Conservation (phyloP, 2,797 vertebrate genomes). For the Tadarida brasiliensis region DNA sequence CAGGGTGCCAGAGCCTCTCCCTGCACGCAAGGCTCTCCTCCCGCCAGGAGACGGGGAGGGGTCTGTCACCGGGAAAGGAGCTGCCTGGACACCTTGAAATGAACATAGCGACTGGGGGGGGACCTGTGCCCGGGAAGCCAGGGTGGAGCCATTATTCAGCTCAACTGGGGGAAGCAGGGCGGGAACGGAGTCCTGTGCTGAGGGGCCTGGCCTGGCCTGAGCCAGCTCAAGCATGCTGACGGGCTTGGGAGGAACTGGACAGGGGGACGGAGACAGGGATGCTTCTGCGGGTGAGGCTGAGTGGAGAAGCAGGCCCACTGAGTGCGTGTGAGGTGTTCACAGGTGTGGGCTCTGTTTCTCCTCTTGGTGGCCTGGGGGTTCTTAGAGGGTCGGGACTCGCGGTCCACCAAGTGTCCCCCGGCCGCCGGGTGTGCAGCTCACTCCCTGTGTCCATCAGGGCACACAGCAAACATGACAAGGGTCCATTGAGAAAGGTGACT, state of each 20-base stretch:
- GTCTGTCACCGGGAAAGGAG: neutral
- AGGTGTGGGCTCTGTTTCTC: fast-evolving
- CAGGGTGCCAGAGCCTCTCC: neutral
- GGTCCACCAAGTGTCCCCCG: fast-evolving
- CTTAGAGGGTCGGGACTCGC: fast-evolving
- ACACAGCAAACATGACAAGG: fast-evolving
- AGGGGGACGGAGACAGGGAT: fast-evolving
- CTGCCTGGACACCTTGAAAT: neutral
- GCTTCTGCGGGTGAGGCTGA: fast-evolving
- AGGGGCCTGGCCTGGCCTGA: neutral
- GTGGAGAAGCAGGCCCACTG: fast-evolving
- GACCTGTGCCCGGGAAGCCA: fast-evolving
- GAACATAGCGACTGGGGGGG: neutral
- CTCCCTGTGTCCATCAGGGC: fast-evolving
- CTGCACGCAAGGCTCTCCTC: neutral
- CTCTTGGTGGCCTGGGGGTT: fast-evolving
- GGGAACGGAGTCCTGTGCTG: fast-evolving
- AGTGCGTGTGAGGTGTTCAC: fast-evolving
- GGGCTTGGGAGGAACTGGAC: fast-evolving
- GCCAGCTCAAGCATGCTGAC: neutral
- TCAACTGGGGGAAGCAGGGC: fast-evolving
- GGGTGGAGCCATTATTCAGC: too few species aligned
- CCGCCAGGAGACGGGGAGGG: neutral
- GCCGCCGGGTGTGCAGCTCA: fast-evolving
- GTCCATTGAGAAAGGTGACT: fast-evolving